Conservation (phyloP, 1,140 invertebrate genomes). For the Drosophila ficusphila region DNA sequence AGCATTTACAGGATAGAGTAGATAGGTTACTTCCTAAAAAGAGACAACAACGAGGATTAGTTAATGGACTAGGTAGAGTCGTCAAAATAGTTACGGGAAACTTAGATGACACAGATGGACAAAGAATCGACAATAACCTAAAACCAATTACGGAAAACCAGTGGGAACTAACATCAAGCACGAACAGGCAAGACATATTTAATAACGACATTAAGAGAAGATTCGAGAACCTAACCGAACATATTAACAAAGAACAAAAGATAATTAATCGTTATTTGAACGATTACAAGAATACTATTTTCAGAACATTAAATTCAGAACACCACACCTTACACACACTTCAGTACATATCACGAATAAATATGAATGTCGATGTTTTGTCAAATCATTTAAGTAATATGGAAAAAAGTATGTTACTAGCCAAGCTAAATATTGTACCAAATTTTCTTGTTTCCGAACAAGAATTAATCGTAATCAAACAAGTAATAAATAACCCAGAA, state of each 20-base stretch:
- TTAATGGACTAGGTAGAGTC: not conserved
- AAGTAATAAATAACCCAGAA: too few relatives aligned
- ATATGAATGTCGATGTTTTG: too few relatives aligned
- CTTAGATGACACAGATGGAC: not conserved
- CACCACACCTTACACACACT: not conserved
- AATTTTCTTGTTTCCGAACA: too few relatives aligned
- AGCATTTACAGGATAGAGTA: not conserved
- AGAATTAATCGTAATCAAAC: too few relatives aligned
- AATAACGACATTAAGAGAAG: conserved; percentile 4
- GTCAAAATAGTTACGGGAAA: not conserved
- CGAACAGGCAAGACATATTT: not conserved
- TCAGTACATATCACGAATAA: not conserved
- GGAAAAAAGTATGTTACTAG: too few relatives aligned
- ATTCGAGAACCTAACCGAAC: conserved; percentile 4
- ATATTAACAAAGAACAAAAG: not conserved
- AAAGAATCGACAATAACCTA: not conserved
- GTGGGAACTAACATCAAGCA: not conserved
- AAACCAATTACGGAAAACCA: not conserved
- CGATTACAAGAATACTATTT: not conserved
- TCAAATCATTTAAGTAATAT: too few relatives aligned
- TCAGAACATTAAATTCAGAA: not conserved
- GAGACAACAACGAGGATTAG: not conserved
- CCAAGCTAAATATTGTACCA: too few relatives aligned
- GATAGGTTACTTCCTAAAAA: not conserved
- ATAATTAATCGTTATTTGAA: not conserved